These are phyloP conservation scores for Xestoiulus laeticollis DNA, from an alignment of 2,888 invertebrate genomes.

Conservation along the genomic window DNA sequence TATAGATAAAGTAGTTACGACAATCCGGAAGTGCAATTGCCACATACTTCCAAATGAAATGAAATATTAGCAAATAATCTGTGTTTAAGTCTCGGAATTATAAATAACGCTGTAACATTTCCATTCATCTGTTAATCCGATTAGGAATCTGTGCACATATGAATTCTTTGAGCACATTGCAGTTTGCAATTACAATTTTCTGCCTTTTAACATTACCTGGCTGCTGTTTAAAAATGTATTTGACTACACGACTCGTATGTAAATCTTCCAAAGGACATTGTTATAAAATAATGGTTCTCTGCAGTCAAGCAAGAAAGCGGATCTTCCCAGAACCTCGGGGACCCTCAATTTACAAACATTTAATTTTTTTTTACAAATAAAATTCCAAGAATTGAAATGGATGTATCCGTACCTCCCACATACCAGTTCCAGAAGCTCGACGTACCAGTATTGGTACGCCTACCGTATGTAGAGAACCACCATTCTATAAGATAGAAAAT, in stretches of 20 bases:
- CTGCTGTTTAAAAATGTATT: neutral
- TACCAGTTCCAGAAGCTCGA: slow-evolving; percentile 43
- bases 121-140: no score
- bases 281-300: slow-evolving; percentile 30
- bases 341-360: neutral
- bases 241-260: neutral
- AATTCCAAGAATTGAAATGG: neutral
- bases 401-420: slow-evolving; percentile 34
- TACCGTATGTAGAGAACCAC: slow-evolving; percentile 14
- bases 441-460: slow-evolving; percentile 35
- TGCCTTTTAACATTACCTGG: neutral
- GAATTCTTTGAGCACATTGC: no score
- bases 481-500: slow-evolving; percentile 35
- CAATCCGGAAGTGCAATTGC: no score
- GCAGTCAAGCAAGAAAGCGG: neutral
- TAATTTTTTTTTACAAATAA: slow-evolving; percentile 12
- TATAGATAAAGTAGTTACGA: no score
- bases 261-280: neutral
- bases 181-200: no score
- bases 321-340: neutral
- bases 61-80: no score
- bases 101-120: neutral
- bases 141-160: no score
- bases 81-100: no score
- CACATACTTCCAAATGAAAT: no score